Evolutionary conservation across 2,888 invertebrate species (phyloP).

Genomic region (Nineta flava): DNA sequence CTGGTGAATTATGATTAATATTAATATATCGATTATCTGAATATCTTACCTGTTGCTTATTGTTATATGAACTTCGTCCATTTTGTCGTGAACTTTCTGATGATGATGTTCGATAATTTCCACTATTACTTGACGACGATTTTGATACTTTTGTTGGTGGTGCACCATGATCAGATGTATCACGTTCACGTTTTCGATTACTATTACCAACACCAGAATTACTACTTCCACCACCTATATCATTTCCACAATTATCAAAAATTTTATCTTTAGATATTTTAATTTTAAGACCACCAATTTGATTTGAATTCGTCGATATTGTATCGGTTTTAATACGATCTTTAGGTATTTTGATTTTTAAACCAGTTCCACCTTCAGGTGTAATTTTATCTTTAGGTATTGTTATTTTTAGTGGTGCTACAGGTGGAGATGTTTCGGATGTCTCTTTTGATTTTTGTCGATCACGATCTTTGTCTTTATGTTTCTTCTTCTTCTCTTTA

Average conservation of each 20-base stretch:
- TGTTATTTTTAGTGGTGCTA: conserved; percentile 31
- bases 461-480: conserved; percentile 56
- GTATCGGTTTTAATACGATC: conserved; percentile 45
- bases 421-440: conserved; percentile 18
- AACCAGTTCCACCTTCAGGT: conserved; percentile 26
- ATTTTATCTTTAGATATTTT: conserved; percentile 66
- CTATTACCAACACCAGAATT: conserved; percentile 13
- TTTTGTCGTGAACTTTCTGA: conserved; percentile 22
- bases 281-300: conserved; percentile 44
- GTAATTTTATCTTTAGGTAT: conserved; percentile 41
- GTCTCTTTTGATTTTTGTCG: conserved; percentile 19
- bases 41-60: conserved; percentile 24
- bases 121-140: conserved; percentile 17
- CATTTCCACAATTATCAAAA: conserved; percentile 24
- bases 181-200: conserved; percentile 26
- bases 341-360: conserved; percentile 72
- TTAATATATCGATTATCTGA: conserved; percentile 13
- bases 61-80: conserved; percentile 24
- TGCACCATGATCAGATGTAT: conserved; percentile 24
- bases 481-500: conserved; percentile 57
- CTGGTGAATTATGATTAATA: conserved; percentile 10
- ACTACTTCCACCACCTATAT: conserved; percentile 13
- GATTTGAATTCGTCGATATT: conserved; percentile 19
- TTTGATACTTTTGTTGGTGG: conserved; percentile 22
- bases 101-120: conserved; percentile 15